Evolutionary conservation across 1,140 invertebrate genomes (phyloP), one percentile per base, ranked within the genome.

Genomic region (Myzus persicae): DNA sequence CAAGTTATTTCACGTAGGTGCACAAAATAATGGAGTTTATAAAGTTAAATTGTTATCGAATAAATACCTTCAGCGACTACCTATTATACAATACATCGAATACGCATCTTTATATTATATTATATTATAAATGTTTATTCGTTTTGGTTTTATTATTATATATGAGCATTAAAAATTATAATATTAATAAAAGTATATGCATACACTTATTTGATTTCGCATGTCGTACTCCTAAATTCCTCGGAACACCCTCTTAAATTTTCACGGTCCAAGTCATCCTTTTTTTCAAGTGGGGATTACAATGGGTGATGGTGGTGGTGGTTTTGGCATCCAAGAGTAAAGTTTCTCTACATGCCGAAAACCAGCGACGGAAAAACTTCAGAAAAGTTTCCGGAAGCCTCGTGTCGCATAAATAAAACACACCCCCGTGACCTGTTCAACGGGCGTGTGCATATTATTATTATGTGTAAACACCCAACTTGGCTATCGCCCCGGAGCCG

Each of bases 381-480:
- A 44, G 11, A n/a, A 54, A 89, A 89, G 46, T 54, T 54, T 51
- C 46, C 24, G 36, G 36, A 89, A 22, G 36, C 48, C 38, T 54
- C 26, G 1, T 54, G 22, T 89, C 48, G 36, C 88, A 54, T 89
- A 89, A 89, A 89, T 89, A 89, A 89, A 89, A 54, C 14, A 89
- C 48, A 40, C n/a, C 9, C 87, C 14, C 36, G 14, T 54, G 36
- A 89, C 48, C 87, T 40, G 88, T 89, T 89, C 36, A 54, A 51
- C 46, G 46, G 36, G 36, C 48, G 36, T 89, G 36, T 54, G 87
- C 46, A 54, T 46, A 54, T 51, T 36, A 48, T 48, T 88, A 88
- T 48, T 89, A 89, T 89, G n/a, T 89, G 87, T 89, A 51, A 38
- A 89, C 87, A 89, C 46, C 36, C 36, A 38, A 40, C 88, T 46